Base-by-base conservation (phyloP, 2,888 invertebrate genomes). In the Agriopis aurantiaria region DNA sequence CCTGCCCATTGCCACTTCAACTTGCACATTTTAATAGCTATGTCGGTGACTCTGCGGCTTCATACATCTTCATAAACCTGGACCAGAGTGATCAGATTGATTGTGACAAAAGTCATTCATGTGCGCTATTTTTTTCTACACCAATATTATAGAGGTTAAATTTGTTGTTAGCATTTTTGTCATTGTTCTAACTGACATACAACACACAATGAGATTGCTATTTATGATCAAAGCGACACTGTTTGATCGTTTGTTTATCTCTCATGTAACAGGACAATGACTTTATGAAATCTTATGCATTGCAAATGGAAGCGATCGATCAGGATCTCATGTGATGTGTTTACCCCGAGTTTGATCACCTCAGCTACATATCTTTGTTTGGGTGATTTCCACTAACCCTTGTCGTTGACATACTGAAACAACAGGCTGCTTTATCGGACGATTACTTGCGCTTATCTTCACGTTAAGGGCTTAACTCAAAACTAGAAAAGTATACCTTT, bases 211-310 rank as follows among this genome's bases (percentile, higher is more conserved):
- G 78, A 82, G 60, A 65, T 80, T 72, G 75, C 75, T 78, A 79
- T 79, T 76, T 68, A 72, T 75, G 74, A 81, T 83, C 76, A 82
- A 84, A 78, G 80, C 80, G 75, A 74, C 77, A 77, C 75, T 83
- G 80, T 85, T 74, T 78, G 76, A 78, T 73, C 75, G 63, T 67
- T 76, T 67, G 65, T 75, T 81, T 85, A 85, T 85, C 85, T 77
- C 78, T 80, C 78, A 81, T 82, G 77, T 77, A 77, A 80, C 80
- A 85, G 85, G 85, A 82, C 85, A 85, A 84, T 80, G 86, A 84
- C 78, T 82, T 80, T 80, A 76, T 82, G 72, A 82, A 84, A 79
- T 76, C 75, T 72, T 71, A 62, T 66, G 62, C 57, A 65, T 65
- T 60, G 41, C 65, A 69, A 61, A 61, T 69, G 68, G 43, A 33